phyloP scores from a whole-genome alignment of 2,113 vertebrate species.

The Poicephalus meyeri region DNA sequence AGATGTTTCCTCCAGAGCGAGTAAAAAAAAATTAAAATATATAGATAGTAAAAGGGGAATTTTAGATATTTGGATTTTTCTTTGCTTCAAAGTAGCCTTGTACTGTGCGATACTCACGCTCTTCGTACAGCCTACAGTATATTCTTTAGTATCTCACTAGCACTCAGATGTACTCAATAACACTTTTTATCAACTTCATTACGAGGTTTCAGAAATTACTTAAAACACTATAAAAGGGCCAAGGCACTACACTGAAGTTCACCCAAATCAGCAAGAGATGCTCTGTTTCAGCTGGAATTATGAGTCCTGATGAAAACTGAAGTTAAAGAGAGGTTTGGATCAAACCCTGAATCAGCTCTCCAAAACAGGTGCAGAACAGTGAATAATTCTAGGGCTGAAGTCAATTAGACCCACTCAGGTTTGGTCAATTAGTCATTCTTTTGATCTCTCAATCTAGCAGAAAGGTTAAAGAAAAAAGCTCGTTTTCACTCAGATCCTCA shows the following conservation, averaged over 20 bases:
- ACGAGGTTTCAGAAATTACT: background rate
- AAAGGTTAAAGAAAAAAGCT: background rate
- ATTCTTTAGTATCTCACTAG: background rate
- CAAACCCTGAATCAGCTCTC: background rate
- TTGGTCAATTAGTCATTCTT: constrained; percentile 28
- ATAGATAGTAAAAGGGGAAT: background rate
- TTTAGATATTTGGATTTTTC: background rate
- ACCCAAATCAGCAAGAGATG: background rate
- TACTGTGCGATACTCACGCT: accelerated
- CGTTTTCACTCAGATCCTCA: background rate
- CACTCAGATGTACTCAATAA: background rate
- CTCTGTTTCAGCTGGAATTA: background rate
- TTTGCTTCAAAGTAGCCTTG: background rate
- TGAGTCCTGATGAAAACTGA: background rate
- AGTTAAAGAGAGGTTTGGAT: background rate
- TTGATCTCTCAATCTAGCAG: constrained; percentile 25
- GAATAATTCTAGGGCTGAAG: constrained; percentile 6
- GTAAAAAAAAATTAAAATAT: background rate
- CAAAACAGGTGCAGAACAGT: constrained; percentile 38
- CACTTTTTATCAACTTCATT: background rate
- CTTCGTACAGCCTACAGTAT: background rate
- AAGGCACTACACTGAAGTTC: background rate
- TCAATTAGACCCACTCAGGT: constrained; percentile 12
- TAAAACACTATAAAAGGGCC: background rate
- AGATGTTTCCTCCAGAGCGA: background rate